phyloP scores from a whole-genome alignment of 1,140 invertebrate genomes.

The Chelonus insularis region DNA sequence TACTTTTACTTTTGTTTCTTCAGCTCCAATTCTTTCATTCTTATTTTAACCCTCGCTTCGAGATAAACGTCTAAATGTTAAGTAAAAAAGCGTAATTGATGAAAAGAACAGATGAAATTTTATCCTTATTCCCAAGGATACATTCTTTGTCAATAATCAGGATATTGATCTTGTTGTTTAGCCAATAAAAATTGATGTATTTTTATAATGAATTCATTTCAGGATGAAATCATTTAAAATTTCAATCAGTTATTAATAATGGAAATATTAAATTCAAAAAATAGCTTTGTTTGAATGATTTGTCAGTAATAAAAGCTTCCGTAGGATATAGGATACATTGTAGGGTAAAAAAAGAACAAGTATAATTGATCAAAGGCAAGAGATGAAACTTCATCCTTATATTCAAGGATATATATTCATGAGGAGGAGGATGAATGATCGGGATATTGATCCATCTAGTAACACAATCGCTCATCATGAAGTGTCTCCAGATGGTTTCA shows the following conservation, averaged over 20 bases:
- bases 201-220: too few relatives aligned
- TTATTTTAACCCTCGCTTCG: neutral
- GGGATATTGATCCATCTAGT: conserved; percentile 12
- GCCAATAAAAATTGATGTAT: too few relatives aligned
- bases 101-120: neutral
- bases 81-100: too few relatives aligned
- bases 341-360: neutral
- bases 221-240: too few relatives aligned
- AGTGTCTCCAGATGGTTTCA: neutral
- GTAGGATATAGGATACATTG: too few relatives aligned
- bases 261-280: too few relatives aligned
- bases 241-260: too few relatives aligned
- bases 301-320: too few relatives aligned
- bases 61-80: too few relatives aligned
- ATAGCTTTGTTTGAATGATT: too few relatives aligned
- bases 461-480: conserved; percentile 1
- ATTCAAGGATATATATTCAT: conserved; percentile 10
- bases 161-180: too few relatives aligned
- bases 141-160: too few relatives aligned
- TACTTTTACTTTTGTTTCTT: conserved; percentile 5
- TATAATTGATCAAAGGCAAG: neutral
- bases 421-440: neutral
- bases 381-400: conserved; percentile 10
- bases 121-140: neutral
- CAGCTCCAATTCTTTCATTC: neutral